Percentiles rank a stretch among this genome's conserved stretches.
Conservation (phyloP, 2,113 vertebrate genomes). For the Limanda limanda region DNA sequence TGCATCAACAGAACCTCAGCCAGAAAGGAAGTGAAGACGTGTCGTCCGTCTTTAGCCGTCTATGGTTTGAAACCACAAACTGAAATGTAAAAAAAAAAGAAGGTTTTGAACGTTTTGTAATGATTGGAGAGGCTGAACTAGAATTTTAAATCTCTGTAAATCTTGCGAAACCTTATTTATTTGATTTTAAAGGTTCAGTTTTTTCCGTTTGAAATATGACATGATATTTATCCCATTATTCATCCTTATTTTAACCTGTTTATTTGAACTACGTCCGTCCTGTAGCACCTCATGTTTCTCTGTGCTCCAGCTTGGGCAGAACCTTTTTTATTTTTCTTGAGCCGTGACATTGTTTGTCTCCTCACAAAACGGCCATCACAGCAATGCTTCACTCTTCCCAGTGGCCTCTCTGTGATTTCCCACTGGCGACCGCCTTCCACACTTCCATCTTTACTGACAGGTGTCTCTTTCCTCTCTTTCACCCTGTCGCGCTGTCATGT, state of each 20-base stretch:
- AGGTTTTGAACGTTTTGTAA: too few relatives aligned
- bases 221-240: background rate
- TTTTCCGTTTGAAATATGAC: background rate
- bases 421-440: background rate
- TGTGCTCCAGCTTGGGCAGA: background rate
- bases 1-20: too few relatives aligned
- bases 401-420: conserved; percentile 2
- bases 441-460: conserved; percentile 40
- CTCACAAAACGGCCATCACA: background rate
- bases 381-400: background rate
- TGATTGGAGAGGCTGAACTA: too few relatives aligned
- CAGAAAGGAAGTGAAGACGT: too few relatives aligned
- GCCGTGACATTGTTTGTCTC: background rate
- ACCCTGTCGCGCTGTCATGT: conserved; percentile 42
- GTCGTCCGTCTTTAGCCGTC: too few relatives aligned
- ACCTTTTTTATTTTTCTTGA: background rate
- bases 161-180: too few relatives aligned
- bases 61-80: too few relatives aligned
- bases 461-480: conserved; percentile 54
- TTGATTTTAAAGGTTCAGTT: too few relatives aligned
- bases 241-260: background rate
- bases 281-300: background rate
- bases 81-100: too few relatives aligned
- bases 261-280: background rate
- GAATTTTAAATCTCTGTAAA: too few relatives aligned